Conservation (phyloP, 2,888 invertebrate species). For the Phanerotoma sp. region DNA sequence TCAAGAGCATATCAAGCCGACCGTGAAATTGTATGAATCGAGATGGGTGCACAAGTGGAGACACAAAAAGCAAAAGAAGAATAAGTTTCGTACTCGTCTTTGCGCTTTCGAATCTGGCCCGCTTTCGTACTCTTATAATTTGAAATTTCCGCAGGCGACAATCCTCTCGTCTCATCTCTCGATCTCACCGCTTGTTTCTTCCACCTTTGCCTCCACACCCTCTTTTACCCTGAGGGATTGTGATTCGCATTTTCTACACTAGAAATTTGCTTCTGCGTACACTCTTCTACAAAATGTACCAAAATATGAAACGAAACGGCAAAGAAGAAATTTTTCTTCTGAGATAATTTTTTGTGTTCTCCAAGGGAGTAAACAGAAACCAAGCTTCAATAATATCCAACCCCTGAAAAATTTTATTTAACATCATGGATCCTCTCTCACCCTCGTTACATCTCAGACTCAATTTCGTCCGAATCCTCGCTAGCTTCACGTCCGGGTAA, state of each 20-base stretch:
- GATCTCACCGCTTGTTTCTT: conserved; percentile 20
- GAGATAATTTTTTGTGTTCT: conserved; percentile 3
- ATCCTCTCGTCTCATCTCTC: conserved; percentile 29
- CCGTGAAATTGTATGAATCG: conserved; percentile 58
- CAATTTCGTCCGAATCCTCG: conserved; percentile 27
- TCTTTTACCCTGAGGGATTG: conserved; percentile 11
- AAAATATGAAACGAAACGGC: no score
- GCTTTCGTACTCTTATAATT: conserved; percentile 40
- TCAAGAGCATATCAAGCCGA: conserved; percentile 53
- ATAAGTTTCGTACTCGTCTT: conserved; percentile 18
- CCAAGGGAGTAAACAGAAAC: conserved; percentile 3
- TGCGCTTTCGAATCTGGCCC: conserved; percentile 25
- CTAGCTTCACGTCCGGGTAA: conserved; percentile 29
- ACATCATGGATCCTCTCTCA: conserved; percentile 28
- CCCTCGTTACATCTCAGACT: conserved; percentile 27
- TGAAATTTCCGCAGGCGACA: conserved; percentile 47
- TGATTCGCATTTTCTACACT: conserved; percentile 1
- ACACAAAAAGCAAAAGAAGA: conserved; percentile 42
- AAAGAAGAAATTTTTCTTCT: conserved; percentile 1
- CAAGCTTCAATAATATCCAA: background rate
- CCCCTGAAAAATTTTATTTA: conserved; percentile 16
- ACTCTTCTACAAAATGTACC: background rate
- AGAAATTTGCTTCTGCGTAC: background rate
- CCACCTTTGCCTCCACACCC: conserved; percentile 1
- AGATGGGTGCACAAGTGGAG: conserved; percentile 42